Base-by-base conservation (phyloP, 2,888 invertebrate species). In the Itoplectis maculator region DNA sequence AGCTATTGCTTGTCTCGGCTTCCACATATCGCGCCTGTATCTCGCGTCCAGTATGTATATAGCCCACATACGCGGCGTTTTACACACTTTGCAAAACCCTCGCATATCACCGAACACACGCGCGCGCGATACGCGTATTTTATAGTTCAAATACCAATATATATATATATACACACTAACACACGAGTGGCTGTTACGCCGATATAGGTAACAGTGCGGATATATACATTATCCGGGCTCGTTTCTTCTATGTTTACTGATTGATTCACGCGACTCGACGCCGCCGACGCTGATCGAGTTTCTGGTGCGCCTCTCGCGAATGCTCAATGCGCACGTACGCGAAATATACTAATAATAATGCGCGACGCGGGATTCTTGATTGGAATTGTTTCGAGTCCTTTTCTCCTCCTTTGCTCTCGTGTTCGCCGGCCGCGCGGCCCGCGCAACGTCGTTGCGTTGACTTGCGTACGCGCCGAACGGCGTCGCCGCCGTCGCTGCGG, bases 181-280 rank as follows among this genome's bases (percentile, higher is more conserved):
- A 42, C 42, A 8, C 42, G 42, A 2, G 29, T 7, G 13, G 1
- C 42, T 42, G 13, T 49, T 29, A 29, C 29, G 29, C 29, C 29
- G 18, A 15, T 18, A 3, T 47, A 47, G 47, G n/a, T 47, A 49
- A 49, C 18, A 49, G 49, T 23, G n/a, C n/a, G n/a, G n/a, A 54
- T 9, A 54, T 59, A 51, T 54, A 23, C 37, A 15, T 65, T 2
- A 49, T 13, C 40, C 20, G 23, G 23, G 42, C 37, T 49, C 2
- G 68, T 68, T 68, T 42, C 51, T 68, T 68, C 59, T 73, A 63
- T 79, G 63, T 79, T 74, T 79, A 74, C 79, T 29, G 74, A 79
- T 79, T 79, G 74, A 79, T 74, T 79, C 74, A 74, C 69, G 68
- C 63, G 49, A 61, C 61, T n/a, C 54, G 42, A 51, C 68, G 54